Evolutionary conservation across 2,113 vertebrate genomes (phyloP), one percentile per base, ranked within the genome.

Genomic region (Scytalopus superciliaris): DNA sequence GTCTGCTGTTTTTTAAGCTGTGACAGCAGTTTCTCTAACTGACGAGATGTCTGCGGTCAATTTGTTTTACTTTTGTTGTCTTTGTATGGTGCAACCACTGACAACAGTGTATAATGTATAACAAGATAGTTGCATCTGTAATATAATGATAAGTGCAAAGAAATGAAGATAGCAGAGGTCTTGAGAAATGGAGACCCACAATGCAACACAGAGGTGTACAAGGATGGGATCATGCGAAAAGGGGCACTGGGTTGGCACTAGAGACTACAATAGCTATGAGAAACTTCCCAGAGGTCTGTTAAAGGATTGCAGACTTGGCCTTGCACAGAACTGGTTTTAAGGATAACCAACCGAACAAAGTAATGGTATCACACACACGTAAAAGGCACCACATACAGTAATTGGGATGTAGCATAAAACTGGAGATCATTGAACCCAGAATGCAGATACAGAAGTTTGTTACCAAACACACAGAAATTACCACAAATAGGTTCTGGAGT

Each of bases 121-220:
- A 73, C 28, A 27, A 66, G 30, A 14, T 14, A 40, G 37, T 30
- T 79, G n/a, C 25, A 67, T 60, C 24, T 44, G 22, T 72, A 70
- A 60, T 15, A 30, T 8, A 37, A 84, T 22, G 25, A 52, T 6
- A 3, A 40, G 25, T 8, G 6, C 56, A 63, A 90, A 73, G 33
- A 81, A 90, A 59, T n/a, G n/a, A 77, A 50, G 62, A n/a, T 1
- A 69, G 40, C 19, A 56, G 30, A 82, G 7, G 7, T 25, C 19
- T 64, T 42, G 7, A 57, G 53, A 69, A 88, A 45, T 3, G 12
- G 39, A 50, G 28, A 33, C 5, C 13, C 16, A 44, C 22, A 5
- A 76, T 0, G 2, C 7, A 39, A 55, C 6, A 24, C 0, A 0
- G 55, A 78, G 17, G 12, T 59, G 7, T 11, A 40, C 33, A 37